Evolutionary conservation across 2,888 invertebrate genomes (phyloP).

Genomic region (Platycnemis pennipes): DNA sequence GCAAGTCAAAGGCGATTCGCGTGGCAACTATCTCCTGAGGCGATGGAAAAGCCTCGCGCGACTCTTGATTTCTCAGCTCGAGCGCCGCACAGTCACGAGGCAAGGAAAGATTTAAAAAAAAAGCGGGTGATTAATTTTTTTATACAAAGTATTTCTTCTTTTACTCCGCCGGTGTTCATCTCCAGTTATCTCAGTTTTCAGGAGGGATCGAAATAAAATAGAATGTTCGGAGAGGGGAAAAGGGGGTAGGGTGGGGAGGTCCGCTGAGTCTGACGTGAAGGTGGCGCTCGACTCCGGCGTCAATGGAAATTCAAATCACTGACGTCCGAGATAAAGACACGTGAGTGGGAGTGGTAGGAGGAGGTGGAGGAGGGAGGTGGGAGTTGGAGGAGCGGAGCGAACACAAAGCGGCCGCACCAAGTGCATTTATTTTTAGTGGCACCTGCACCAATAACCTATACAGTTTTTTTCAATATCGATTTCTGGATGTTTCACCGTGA

Average conservation of each 20-base stretch:
- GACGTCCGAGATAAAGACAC: constrained; percentile 20
- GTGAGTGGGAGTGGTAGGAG: not conserved
- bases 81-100: not conserved
- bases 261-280: not conserved
- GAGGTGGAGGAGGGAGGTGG: not conserved
- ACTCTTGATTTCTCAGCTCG: not conserved
- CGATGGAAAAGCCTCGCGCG: not conserved
- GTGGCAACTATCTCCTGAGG: not conserved
- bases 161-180: not conserved
- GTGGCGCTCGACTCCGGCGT: not conserved
- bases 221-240: not conserved
- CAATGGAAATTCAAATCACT: constrained; percentile 24
- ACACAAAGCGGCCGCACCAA: not conserved
- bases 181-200: not conserved
- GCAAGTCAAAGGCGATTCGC: not conserved
- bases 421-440: not conserved
- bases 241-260: not conserved
- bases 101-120: not conserved
- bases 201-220: not conserved
- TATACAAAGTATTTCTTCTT: not conserved
- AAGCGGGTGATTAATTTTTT: not conserved
- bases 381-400: not conserved
- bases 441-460: not conserved
- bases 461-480: not conserved
- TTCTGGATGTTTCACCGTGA: not conserved